Evolutionary conservation across 2,888 invertebrate genomes (phyloP).

Genomic region (Augiades crinisus): DNA sequence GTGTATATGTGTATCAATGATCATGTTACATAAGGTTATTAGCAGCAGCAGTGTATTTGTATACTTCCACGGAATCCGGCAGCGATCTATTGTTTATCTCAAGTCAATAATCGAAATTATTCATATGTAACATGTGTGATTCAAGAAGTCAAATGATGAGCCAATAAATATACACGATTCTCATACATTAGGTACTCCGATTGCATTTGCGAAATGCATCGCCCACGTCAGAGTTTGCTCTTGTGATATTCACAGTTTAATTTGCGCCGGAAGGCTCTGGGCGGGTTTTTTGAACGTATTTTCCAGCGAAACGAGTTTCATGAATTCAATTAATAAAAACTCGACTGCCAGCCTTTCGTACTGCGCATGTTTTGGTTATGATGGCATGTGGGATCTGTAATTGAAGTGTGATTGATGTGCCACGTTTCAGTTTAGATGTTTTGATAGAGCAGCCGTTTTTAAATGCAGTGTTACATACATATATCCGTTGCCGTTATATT

Average conservation of each 20-base stretch:
- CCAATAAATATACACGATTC: not conserved
- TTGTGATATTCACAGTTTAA: slow-evolving; percentile 34
- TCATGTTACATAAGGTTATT: no score
- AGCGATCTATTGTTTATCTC: no score
- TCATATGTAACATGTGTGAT: no score
- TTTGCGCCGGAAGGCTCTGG: slow-evolving; percentile 25
- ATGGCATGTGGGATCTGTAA: not conserved
- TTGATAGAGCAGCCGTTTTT: no score
- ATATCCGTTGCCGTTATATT: no score
- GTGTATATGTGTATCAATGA: no score
- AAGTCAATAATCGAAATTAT: no score
- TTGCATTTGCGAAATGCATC: slow-evolving; percentile 26
- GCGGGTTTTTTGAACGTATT: slow-evolving; percentile 20
- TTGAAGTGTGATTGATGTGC: slow-evolving; percentile 5
- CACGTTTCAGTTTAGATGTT: not conserved
- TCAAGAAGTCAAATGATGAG: no score
- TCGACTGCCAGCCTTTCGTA: not conserved
- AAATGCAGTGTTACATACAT: no score
- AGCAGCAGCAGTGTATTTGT: no score
- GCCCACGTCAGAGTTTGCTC: slow-evolving; percentile 35
- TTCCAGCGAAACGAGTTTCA: slow-evolving; percentile 17
- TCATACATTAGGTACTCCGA: slow-evolving; percentile 2
- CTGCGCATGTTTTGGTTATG: slow-evolving; percentile 7
- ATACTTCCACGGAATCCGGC: no score
- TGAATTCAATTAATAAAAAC: slow-evolving; percentile 23